Percentiles rank a stretch among this genome's conserved stretches.
Conservation (phyloP, 1,140 invertebrate species). For the Cryptotermes secundus region DNA sequence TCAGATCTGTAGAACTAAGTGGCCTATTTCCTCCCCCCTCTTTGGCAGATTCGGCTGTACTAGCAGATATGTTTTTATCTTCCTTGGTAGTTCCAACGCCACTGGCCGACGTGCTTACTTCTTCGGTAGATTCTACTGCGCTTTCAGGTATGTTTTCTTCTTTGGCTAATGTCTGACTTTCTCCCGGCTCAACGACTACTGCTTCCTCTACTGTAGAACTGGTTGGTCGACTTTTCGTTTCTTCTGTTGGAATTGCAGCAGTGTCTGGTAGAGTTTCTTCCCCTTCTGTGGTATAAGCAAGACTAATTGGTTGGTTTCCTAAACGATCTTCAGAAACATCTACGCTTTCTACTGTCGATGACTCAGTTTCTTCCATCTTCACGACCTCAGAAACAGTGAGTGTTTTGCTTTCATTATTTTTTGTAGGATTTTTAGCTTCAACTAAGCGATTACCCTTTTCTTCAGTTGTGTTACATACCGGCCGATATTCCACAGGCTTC, state of each 20-base stretch:
- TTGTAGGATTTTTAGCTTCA: not conserved
- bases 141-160: not conserved
- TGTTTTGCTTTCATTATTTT: not conserved
- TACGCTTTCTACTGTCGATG: not conserved
- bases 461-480: not conserved
- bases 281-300: not conserved
- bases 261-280: not conserved
- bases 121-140: not conserved
- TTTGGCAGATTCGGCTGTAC: not conserved
- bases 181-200: not conserved
- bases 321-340: not conserved
- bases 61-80: not conserved
- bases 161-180: not conserved
- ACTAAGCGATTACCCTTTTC: not conserved
- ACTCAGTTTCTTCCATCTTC: not conserved
- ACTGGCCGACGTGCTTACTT: not conserved
- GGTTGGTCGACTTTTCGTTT: not conserved
- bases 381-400: too few species aligned
- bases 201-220: not conserved
- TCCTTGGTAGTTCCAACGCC: not conserved
- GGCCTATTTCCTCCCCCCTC: not conserved
- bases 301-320: not conserved
- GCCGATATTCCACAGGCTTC: not conserved
- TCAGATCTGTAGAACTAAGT: not conserved
- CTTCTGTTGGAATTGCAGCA: not conserved